Percentiles rank a stretch among this genome's conserved stretches.
Evolutionary conservation across 2,113 vertebrate species (phyloP).

Genomic region (Penelope pileata): DNA sequence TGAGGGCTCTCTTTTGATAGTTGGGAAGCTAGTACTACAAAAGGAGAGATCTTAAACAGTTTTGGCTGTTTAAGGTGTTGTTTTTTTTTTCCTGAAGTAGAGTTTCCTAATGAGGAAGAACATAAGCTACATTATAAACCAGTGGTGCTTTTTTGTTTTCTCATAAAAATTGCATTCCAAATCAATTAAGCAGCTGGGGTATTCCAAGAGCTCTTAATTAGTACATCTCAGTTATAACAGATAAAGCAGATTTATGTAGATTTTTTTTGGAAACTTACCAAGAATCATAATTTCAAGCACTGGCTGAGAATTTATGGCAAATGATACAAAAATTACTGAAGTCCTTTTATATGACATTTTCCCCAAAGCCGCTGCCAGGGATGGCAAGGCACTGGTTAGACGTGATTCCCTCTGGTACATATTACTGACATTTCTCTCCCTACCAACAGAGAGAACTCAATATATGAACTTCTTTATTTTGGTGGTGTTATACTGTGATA

Average conservation of each 20-base stretch:
- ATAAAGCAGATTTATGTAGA: neutral
- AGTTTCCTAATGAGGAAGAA: neutral
- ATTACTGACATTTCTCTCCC: neutral
- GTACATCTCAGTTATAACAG: constrained; percentile 17
- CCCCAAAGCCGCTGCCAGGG: neutral
- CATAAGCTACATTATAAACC: neutral
- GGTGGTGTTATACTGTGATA: neutral
- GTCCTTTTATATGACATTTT: neutral
- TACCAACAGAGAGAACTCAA: neutral
- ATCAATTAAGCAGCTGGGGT: constrained; percentile 12
- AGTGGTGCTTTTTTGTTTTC: neutral
- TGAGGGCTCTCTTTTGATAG: neutral
- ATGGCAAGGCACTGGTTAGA: neutral
- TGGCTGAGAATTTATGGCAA: neutral
- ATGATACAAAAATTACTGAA: neutral
- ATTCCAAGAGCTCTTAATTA: constrained; percentile 47
- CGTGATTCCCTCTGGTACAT: neutral
- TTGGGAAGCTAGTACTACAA: neutral
- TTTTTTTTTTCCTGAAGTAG: neutral
- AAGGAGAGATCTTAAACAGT: neutral
- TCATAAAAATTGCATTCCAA: neutral
- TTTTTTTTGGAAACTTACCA: neutral
- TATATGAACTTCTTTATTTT: neutral
- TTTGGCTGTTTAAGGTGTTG: neutral
- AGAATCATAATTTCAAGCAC: neutral